These are phyloP conservation scores for Aythya baeri DNA, from an alignment of 2,113 vertebrate genomes.

Conservation along the genomic window DNA sequence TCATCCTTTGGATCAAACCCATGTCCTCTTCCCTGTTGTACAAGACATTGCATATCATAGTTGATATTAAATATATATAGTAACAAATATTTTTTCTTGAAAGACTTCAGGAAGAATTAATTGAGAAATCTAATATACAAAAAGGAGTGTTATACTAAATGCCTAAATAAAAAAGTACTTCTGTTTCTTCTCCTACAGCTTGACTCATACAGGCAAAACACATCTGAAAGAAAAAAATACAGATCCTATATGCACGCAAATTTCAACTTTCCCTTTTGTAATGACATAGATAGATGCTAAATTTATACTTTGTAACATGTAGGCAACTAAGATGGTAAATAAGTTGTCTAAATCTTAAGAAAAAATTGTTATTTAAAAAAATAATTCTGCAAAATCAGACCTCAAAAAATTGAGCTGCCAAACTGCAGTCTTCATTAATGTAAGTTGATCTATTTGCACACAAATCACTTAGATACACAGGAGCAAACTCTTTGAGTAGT, in stretches of 20 bases:
- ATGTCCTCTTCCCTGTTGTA: neutral
- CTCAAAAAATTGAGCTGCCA: neutral
- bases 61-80: neutral
- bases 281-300: neutral
- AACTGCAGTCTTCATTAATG: neutral
- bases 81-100: neutral
- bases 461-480: neutral
- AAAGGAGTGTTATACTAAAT: neutral
- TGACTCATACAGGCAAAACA: neutral
- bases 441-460: neutral
- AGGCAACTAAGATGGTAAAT: neutral
- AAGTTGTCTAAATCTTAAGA: neutral
- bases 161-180: neutral
- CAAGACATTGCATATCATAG: neutral
- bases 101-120: neutral
- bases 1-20: neutral
- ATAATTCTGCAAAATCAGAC: neutral
- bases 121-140: neutral
- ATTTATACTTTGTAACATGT: neutral
- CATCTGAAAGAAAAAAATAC: neutral
- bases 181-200: neutral
- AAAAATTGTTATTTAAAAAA: neutral
- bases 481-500: neutral
- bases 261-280: neutral
- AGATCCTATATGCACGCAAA: neutral